Evolutionary conservation across 2,888 invertebrate genomes (phyloP).

Genomic region (Anorthoa munda): DNA sequence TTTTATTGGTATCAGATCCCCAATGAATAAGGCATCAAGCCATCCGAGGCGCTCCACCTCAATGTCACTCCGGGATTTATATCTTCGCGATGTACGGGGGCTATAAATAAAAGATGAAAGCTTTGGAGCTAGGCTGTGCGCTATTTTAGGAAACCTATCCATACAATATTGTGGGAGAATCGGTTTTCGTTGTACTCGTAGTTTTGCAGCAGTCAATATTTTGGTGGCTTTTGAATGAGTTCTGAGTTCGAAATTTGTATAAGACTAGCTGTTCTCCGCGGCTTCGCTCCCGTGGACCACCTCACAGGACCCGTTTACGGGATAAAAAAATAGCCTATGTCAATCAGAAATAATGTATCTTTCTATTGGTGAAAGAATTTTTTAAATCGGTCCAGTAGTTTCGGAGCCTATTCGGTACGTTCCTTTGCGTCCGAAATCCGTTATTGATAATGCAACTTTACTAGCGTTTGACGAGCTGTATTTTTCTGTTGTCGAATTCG

Average conservation of each 20-base stretch:
- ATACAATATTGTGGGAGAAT: constrained; percentile 6
- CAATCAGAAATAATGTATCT: too few species aligned
- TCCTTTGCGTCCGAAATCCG: too few species aligned
- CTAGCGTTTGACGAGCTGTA: too few species aligned
- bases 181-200: constrained; percentile 11
- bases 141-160: constrained; percentile 33
- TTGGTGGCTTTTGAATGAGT: constrained; percentile 8
- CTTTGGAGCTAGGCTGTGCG: constrained; percentile 20
- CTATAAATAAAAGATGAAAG: constrained; percentile 54
- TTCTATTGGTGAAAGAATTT: too few species aligned
- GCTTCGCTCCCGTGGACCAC: too few species aligned
- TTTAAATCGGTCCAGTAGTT: too few species aligned
- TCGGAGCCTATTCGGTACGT: too few species aligned
- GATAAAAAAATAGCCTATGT: too few species aligned
- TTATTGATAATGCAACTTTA: too few species aligned
- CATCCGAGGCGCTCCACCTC: constrained; percentile 24
- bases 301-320: too few species aligned
- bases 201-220: constrained; percentile 1
- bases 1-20: constrained; percentile 25
- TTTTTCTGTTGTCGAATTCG: too few species aligned
- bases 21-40: constrained; percentile 46
- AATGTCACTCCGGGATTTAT: constrained; percentile 44
- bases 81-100: constrained; percentile 6
- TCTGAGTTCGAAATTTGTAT: background rate
- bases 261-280: too few species aligned